A percentile compares a stretch with the other conserved stretches of the same genome.
These are phyloP conservation scores for Ephialtes manifestator DNA, from an alignment of 2,888 invertebrate species.

Conservation along the genomic window DNA sequence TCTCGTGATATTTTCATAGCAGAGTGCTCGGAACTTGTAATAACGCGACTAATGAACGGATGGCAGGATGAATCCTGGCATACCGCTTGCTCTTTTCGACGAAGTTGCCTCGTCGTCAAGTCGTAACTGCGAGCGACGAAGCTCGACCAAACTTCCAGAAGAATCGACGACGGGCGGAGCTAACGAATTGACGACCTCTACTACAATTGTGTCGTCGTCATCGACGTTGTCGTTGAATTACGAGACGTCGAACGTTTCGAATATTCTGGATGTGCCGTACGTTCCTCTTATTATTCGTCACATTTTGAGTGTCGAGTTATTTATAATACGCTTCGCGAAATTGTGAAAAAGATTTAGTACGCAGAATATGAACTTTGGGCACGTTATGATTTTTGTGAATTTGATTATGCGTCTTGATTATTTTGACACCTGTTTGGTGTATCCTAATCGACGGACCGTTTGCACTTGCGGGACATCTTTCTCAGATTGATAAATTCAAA, in stretches of 20 bases:
- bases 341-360: no score
- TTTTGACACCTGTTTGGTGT: slow-evolving; percentile 25
- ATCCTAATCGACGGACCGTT: neutral
- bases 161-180: slow-evolving; percentile 59
- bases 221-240: slow-evolving; percentile 22
- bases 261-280: slow-evolving; percentile 54
- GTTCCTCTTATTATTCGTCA: slow-evolving; percentile 22
- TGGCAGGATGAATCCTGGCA: slow-evolving; percentile 61
- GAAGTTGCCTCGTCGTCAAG: slow-evolving; percentile 61
- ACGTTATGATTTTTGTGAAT: no score
- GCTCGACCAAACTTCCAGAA: slow-evolving; percentile 63
- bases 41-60: no score
- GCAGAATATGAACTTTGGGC: neutral
- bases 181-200: slow-evolving; percentile 43
- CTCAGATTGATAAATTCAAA: neutral
- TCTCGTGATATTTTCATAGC: no score
- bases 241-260: slow-evolving; percentile 60
- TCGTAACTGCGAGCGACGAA: slow-evolving; percentile 59
- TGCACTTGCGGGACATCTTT: neutral
- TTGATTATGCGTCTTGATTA: no score
- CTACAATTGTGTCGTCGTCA: slow-evolving; percentile 20
- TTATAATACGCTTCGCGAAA: neutral
- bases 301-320: neutral
- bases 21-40: no score
- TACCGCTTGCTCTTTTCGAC: slow-evolving; percentile 66